Conservation (phyloP, 23 tunicate species). For the Halocynthia roretzi region DNA sequence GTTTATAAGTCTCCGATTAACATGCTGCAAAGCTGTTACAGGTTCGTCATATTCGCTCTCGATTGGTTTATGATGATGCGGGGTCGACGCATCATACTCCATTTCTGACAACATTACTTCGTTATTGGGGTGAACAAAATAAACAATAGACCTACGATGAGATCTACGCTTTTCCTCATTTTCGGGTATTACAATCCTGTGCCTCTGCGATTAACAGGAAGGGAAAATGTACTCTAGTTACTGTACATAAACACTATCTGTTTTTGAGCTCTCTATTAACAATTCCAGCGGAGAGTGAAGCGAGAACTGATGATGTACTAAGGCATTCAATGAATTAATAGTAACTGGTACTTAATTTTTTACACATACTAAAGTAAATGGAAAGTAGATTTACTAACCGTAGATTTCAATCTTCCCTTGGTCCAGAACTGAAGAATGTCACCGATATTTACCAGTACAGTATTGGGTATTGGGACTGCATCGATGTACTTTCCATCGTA, state of each 20-base stretch:
- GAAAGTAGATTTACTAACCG: conserved; percentile 13
- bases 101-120: conserved; percentile 17
- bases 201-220: conserved; percentile 34
- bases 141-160: conserved; percentile 44
- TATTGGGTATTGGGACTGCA: conserved; percentile 34
- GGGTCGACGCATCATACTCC: neutral
- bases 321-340: neutral
- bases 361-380: neutral
- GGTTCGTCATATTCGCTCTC: conserved; percentile 10
- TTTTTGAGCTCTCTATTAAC: neutral
- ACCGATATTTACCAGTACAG: conserved; percentile 48
- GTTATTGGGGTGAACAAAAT: conserved; percentile 47
- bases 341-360: neutral
- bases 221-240: neutral
- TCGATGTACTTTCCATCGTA: conserved; percentile 44
- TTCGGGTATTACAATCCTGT: conserved; percentile 39
- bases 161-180: conserved; percentile 1
- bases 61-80: conserved; percentile 2
- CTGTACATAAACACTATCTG: neutral
- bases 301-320: neutral
- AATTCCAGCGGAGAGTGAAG: neutral
- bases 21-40: conserved; percentile 22
- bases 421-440: conserved; percentile 68
- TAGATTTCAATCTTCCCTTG: conserved; percentile 39
- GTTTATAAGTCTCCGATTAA: neutral